Evolutionary conservation across 2,888 invertebrate species (phyloP), one percentile per base, ranked within the genome.

Genomic region (Steromphala cineraria): DNA sequence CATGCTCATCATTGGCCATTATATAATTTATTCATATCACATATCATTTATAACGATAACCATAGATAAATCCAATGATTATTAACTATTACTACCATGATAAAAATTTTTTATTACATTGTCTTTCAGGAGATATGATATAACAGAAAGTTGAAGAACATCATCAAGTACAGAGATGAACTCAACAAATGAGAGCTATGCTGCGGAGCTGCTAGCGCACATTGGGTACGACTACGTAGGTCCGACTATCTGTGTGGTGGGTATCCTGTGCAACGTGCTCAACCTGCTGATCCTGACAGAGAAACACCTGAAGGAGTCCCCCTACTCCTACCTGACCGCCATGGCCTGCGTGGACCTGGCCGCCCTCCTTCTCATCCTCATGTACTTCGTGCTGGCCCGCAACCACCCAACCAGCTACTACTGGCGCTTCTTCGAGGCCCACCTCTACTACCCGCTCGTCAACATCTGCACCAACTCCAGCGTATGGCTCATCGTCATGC

Each of bases 261-360:
- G 92, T 13, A 91, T 92, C 81, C 52, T 91, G 8, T 89, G 90
- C 36, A 92, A 92, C 82, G 81, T 90, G 19, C 83, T 92, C 3
- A 92, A 92, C 83, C 83, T 92, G 67, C 81, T 90, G 36, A 90
- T 92, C 19, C 86, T 92, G 17, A 88, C 90, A 19, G 89, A 90
- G 56, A 87, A 87, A 24, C 86, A 89, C 78, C 86, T 92, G 79
- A 91, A 90, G 28, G 90, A 91, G 80, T 92, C 92, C 2, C 92
- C 92, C 0, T 92, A 92, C 85, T 90, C 91, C 15, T 91, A 92
- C 82, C 87, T 92, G 13, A 89, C 89, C 2, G 91, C 89, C n/a
- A 87, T 92, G 67, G 91, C 92, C 0, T 84, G 88, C 13, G 87
- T 90, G 0, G 92, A 92, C 80, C 84, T 92, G 31, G 56, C 85